Conservation (phyloP, 2,888 invertebrate genomes). For the Antheraea yamamai region DNA sequence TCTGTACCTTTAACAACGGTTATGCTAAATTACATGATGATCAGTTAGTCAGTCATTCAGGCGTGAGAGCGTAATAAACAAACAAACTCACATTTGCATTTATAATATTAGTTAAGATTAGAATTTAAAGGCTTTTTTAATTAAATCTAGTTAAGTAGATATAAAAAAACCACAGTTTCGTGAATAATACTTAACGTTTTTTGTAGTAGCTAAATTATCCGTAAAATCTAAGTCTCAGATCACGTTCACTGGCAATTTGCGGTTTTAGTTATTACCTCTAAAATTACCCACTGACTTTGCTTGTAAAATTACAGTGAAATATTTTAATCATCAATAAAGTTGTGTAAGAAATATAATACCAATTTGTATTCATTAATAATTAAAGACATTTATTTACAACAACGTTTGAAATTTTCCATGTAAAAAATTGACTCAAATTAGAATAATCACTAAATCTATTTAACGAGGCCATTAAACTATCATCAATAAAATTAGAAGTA, state of each 20-base stretch:
- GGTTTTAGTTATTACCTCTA: conserved; percentile 5
- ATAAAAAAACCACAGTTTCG: not conserved
- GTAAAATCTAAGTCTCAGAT: not conserved
- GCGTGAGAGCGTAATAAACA: too few relatives aligned
- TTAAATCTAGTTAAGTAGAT: not conserved
- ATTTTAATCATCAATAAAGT: not conserved
- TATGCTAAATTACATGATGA: too few relatives aligned
- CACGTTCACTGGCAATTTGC: conserved; percentile 4
- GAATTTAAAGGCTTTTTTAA: too few relatives aligned
- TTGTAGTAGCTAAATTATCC: not conserved
- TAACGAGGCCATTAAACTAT: not conserved
- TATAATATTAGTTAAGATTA: too few relatives aligned
- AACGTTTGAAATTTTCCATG: not conserved
- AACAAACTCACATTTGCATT: too few relatives aligned
- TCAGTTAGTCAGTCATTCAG: too few relatives aligned
- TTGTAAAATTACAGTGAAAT: conserved; percentile 13
- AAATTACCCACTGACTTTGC: conserved; percentile 17
- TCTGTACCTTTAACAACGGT: too few relatives aligned
- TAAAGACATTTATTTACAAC: too few relatives aligned
- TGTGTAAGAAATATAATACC: not conserved
- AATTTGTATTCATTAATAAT: not conserved
- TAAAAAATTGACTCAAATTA: not conserved
- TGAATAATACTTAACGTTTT: not conserved
- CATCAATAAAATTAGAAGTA: not conserved
- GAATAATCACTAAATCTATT: not conserved